phyloP scores from a whole-genome alignment of 2,888 invertebrate genomes.

The Galeopsomyia nigrocyanea region DNA sequence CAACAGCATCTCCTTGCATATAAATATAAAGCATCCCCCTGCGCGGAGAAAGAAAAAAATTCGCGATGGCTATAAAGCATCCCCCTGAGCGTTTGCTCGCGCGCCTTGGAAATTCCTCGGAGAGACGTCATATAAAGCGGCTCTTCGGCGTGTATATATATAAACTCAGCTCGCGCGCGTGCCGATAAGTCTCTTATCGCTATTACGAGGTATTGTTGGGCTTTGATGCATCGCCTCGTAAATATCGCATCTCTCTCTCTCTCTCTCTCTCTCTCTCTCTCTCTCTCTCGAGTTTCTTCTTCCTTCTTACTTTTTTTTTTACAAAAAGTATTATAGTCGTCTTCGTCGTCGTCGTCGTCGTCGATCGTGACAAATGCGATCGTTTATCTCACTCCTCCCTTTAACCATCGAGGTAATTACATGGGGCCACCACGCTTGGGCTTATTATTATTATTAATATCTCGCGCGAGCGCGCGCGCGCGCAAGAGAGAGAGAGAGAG shows the following conservation, averaged over 20 bases:
- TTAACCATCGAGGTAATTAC: too few relatives aligned
- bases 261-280: neutral
- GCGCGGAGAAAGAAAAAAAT: too few relatives aligned
- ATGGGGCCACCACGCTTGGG: slow-evolving; percentile 52
- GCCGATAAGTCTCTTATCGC: slow-evolving; percentile 14
- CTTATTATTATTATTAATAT: slow-evolving; percentile 54
- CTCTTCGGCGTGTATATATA: too few relatives aligned
- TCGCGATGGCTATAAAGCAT: too few relatives aligned
- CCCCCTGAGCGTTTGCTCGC: too few relatives aligned
- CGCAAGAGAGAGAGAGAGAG: neutral
- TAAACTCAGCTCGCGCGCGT: neutral
- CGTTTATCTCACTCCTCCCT: too few relatives aligned
- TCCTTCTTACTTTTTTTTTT: too few relatives aligned
- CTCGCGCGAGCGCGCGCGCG: slow-evolving; percentile 45
- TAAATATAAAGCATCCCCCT: too few relatives aligned
- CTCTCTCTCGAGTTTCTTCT: neutral
- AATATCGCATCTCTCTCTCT: slow-evolving; percentile 62
- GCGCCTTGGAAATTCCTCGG: too few relatives aligned
- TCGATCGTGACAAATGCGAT: slow-evolving; percentile 42
- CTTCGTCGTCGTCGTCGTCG: neutral
- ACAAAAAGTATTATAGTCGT: too few relatives aligned
- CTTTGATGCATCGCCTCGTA: slow-evolving; percentile 67
- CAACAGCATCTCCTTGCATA: too few relatives aligned
- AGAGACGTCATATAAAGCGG: too few relatives aligned
- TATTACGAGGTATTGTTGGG: slow-evolving; percentile 61